phyloP scores from a whole-genome alignment of 1,140 invertebrate genomes.

The Bombus waltoni region DNA sequence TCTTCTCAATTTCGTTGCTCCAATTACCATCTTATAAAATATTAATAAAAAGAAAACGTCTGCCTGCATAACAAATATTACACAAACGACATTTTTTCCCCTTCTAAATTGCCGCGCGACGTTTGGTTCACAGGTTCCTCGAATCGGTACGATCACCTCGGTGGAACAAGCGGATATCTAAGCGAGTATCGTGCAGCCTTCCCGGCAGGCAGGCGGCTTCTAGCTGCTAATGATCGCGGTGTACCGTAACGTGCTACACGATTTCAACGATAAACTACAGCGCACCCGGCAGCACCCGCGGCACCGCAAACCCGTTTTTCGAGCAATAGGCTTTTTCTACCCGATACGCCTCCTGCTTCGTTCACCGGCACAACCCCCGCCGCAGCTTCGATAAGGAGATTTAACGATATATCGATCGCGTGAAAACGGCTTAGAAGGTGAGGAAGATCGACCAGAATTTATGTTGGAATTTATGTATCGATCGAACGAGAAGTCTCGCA shows the following conservation, averaged over 20 bases:
- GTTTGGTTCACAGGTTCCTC: conserved; percentile 37
- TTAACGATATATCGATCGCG: not conserved
- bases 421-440: not conserved
- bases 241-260: conserved; percentile 71
- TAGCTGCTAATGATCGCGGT: conserved; percentile 71
- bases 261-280: conserved; percentile 69
- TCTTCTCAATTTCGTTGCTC: too few species aligned
- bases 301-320: conserved; percentile 68
- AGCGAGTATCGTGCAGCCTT: conserved; percentile 64
- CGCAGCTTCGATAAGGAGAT: conserved; percentile 8
- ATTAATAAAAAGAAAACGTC: too few species aligned
- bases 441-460: not conserved
- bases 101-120: not conserved
- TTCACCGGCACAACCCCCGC: not conserved
- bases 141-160: conserved; percentile 45
- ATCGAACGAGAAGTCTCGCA: too few species aligned
- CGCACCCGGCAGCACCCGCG: conserved; percentile 60
- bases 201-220: conserved; percentile 62
- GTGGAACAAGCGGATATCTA: conserved; percentile 57
- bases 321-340: conserved; percentile 60
- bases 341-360: conserved; percentile 1
- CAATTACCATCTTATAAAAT: too few species aligned
- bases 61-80: too few species aligned
- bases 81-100: not conserved
- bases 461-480: too few species aligned